A percentile compares a stretch with the other conserved stretches of the same genome.
phyloP scores from a whole-genome alignment of 2,888 invertebrate species.

The Hirudinaria manillensis region DNA sequence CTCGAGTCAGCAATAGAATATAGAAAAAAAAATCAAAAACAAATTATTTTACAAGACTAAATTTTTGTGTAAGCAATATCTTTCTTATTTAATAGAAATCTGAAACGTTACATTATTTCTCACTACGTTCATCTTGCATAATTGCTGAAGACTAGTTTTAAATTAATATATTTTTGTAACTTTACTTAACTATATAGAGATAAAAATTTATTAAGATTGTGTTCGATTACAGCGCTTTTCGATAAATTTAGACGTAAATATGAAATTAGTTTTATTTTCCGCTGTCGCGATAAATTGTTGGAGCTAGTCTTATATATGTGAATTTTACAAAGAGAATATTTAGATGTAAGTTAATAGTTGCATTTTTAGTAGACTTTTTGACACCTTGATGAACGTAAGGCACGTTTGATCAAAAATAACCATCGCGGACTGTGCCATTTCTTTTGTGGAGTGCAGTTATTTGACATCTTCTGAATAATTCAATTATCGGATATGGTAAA shows the following conservation, averaged over 20 bases:
- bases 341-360: not conserved
- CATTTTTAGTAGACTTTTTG: not conserved
- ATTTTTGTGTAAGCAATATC: too few species aligned
- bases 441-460: too few species aligned
- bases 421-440: too few species aligned
- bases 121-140: too few species aligned
- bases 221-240: not conserved
- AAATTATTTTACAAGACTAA: too few species aligned
- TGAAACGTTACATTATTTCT: too few species aligned
- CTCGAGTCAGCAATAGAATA: too few species aligned
- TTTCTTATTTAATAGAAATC: too few species aligned
- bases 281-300: not conserved
- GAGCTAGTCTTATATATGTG: not conserved
- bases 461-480: too few species aligned
- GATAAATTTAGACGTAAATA: constrained; percentile 11
- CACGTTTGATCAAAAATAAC: too few species aligned
- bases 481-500: too few species aligned
- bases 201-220: not conserved
- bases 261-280: constrained; percentile 11
- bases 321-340: constrained; percentile 2
- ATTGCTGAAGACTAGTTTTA: not conserved
- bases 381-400: not conserved
- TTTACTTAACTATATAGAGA: not conserved
- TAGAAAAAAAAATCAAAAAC: too few species aligned
- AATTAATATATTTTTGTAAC: not conserved